These are phyloP conservation scores for Cantharis flavilabris DNA, from an alignment of 2,888 invertebrate genomes.

Conservation along the genomic window DNA sequence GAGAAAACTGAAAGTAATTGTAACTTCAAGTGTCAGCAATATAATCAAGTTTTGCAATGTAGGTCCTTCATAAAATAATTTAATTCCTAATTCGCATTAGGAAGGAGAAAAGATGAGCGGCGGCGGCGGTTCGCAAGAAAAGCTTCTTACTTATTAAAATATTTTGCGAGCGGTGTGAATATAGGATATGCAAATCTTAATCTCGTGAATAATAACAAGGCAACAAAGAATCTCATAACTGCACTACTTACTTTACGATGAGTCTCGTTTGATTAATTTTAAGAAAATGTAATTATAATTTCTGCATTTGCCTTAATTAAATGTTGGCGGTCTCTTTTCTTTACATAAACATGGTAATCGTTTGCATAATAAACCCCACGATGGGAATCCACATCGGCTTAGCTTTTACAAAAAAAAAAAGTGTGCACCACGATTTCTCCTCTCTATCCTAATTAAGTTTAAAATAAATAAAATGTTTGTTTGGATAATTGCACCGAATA, in stretches of 20 bases:
- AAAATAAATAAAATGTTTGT: not conserved
- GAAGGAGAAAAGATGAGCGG: conserved; percentile 15
- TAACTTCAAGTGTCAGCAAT: conserved; percentile 12
- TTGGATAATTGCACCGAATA: not conserved
- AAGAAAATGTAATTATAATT: conserved; percentile 7
- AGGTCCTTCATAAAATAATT: conserved; percentile 23
- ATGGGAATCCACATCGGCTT: not conserved
- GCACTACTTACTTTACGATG: conserved; percentile 28
- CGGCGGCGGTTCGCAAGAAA: conserved; percentile 23
- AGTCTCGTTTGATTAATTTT: conserved; percentile 13
- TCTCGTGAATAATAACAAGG: conserved; percentile 34
- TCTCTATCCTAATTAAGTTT: not conserved
- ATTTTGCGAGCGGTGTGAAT: conserved; percentile 32
- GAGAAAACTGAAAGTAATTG: not conserved
- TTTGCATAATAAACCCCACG: not conserved
- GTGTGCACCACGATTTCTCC: not conserved
- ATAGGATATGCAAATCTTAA: conserved; percentile 36
- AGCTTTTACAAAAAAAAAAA: not conserved
- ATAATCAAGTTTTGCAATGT: conserved; percentile 22
- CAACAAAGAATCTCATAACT: conserved; percentile 31
- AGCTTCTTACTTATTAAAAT: conserved; percentile 34
- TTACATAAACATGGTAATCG: not conserved
- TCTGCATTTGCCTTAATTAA: not conserved
- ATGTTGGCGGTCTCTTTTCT: not conserved
- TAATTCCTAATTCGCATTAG: conserved; percentile 31